Percentiles rank a stretch among this genome's conserved stretches.
Conservation (phyloP, 2,888 invertebrate species). For the Pegoplata infirma region DNA sequence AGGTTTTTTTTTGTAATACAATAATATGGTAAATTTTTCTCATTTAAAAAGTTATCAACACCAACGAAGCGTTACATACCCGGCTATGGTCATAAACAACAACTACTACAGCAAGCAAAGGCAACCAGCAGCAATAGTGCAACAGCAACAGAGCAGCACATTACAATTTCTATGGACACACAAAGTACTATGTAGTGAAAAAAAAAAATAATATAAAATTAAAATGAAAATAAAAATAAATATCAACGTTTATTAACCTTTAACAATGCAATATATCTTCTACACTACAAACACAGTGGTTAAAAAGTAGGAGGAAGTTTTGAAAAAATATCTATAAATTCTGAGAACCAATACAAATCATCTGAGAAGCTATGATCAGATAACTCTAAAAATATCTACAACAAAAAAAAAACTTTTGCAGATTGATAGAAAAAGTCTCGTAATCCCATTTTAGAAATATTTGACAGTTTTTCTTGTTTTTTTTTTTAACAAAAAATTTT, state of each 20-base stretch:
- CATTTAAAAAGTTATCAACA: constrained; percentile 59
- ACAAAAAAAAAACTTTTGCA: too few species aligned
- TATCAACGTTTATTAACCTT: constrained; percentile 63
- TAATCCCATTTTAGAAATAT: too few species aligned
- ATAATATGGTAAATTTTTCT: constrained; percentile 22
- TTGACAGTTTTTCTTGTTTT: too few species aligned
- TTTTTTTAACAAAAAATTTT: too few species aligned
- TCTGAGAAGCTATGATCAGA: too few species aligned
- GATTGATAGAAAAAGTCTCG: too few species aligned
- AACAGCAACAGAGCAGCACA: constrained; percentile 24
- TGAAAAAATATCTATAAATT: too few species aligned
- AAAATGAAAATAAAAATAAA: constrained; percentile 38
- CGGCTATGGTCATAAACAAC: constrained; percentile 50
- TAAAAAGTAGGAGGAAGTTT: too few species aligned
- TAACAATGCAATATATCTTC: constrained; percentile 44
- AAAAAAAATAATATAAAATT: too few species aligned
- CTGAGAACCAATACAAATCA: too few species aligned
- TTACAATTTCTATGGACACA: not conserved
- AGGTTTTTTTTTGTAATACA: constrained; percentile 5
- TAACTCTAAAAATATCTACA: too few species aligned
- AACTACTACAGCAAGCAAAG: not conserved
- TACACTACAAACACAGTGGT: not conserved
- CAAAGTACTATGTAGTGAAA: constrained; percentile 11
- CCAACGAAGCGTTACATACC: constrained; percentile 54
- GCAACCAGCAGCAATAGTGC: constrained; percentile 55